These are phyloP conservation scores for Amblyraja radiata DNA, from an alignment of 2,797 vertebrate species.

Conservation along the genomic window DNA sequence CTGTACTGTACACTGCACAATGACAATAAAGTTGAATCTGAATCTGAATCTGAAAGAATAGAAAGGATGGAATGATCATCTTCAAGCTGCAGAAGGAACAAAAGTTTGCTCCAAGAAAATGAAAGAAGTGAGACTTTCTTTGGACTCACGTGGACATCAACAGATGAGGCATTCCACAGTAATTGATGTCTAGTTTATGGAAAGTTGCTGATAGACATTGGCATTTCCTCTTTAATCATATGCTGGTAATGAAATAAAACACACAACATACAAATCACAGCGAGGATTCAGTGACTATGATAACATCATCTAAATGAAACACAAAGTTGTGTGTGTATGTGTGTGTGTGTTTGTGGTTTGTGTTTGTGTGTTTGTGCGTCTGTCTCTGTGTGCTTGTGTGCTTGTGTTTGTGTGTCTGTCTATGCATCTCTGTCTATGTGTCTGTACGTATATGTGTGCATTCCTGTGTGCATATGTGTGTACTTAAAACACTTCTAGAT, in stretches of 20 bases:
- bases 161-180: background rate
- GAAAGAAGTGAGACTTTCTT: background rate
- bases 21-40: too few species aligned
- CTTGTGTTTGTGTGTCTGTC: background rate
- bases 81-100: conserved; percentile 3
- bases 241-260: background rate
- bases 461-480: background rate
- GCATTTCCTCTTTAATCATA: background rate
- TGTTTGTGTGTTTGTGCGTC: too few species aligned
- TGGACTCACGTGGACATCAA: background rate
- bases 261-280: background rate
- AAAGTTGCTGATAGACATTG: background rate
- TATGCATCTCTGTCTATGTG: too few species aligned
- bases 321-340: background rate
- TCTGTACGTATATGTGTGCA: too few species aligned
- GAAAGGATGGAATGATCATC: background rate
- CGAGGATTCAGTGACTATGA: background rate
- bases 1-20: too few species aligned
- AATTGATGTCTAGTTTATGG: background rate
- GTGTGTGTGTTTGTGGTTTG: background rate
- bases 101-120: background rate
- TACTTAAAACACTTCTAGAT: background rate
- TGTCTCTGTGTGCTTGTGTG: too few species aligned
- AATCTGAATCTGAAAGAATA: background rate
- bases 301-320: background rate